Evolutionary conservation across 1,140 invertebrate species (phyloP).

Genomic region (Xylocopa sonorina): DNA sequence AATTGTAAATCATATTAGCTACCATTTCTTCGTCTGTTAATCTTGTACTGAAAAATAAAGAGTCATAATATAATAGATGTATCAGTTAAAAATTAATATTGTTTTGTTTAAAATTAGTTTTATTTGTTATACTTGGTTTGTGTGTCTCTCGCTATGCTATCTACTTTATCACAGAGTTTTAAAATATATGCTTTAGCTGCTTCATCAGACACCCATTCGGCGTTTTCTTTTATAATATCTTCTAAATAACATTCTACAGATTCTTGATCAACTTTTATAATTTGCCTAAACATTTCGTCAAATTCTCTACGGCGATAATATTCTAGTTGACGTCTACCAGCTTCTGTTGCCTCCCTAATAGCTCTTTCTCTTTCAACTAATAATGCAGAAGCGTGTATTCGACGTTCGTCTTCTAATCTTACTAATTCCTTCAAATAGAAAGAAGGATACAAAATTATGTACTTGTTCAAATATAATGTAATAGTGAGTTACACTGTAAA

Average conservation of each 20-base stretch:
- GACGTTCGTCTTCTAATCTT: conserved; percentile 87
- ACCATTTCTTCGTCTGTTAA: conserved; percentile 84
- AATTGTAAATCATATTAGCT: conserved; percentile 84
- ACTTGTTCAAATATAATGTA: conserved; percentile 7
- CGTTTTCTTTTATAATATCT: conserved; percentile 84
- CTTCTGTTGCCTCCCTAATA: conserved; percentile 88
- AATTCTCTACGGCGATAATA: conserved; percentile 86
- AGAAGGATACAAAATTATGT: not conserved
- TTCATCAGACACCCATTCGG: conserved; percentile 83
- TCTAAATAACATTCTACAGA: conserved; percentile 86
- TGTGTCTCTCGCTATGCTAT: conserved; percentile 82
- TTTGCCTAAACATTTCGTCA: conserved; percentile 90
- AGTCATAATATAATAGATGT: not conserved
- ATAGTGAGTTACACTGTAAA: too few species aligned
- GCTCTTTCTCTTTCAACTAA: conserved; percentile 86
- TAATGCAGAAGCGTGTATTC: conserved; percentile 87
- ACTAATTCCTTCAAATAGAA: conserved; percentile 84
- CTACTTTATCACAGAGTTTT: conserved; percentile 83
- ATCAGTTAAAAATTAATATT: not conserved
- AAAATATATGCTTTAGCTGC: conserved; percentile 83
- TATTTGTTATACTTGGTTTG: conserved; percentile 58
- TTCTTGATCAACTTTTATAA: conserved; percentile 83
- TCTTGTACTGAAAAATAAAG: conserved; percentile 63
- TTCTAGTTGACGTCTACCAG: conserved; percentile 86
- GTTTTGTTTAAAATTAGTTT: not conserved